phyloP scores from a whole-genome alignment of 2,113 vertebrate species.

The Sialia sialis region DNA sequence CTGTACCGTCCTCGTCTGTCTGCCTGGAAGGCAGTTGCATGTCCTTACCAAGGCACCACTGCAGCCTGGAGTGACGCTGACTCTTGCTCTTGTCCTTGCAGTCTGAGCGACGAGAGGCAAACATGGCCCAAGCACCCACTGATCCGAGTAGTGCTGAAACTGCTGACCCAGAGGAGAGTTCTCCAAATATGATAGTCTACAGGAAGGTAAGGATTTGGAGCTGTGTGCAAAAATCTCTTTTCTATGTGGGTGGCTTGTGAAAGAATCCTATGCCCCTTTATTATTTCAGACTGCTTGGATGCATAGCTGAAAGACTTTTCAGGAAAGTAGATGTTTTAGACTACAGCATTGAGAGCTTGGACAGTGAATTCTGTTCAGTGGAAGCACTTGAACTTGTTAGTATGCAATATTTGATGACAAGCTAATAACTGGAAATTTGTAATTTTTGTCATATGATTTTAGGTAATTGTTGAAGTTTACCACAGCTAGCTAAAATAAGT shows the following conservation, averaged over 20 bases:
- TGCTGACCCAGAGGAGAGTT: constrained; percentile 86
- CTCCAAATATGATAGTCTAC: constrained; percentile 98
- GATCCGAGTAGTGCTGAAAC: constrained; percentile 75
- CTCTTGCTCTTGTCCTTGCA: constrained; percentile 58
- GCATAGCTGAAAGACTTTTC: neutral
- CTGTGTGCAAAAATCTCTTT: neutral
- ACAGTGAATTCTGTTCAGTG: neutral
- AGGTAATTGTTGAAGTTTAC: neutral
- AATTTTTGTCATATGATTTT: neutral
- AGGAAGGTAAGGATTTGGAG: constrained; percentile 80
- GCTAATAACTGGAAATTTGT: neutral
- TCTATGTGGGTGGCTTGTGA: rapidly evolving
- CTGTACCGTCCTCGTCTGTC: neutral
- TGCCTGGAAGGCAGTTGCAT: neutral
- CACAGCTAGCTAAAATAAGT: neutral
- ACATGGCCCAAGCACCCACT: constrained; percentile 85
- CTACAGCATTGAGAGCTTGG: neutral
- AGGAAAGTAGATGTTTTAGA: neutral
- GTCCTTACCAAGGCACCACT: neutral
- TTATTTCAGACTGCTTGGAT: neutral
- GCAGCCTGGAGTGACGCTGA: neutral
- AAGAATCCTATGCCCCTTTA: neutral
- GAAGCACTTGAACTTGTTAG: neutral
- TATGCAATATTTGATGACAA: neutral
- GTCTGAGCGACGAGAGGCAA: constrained; percentile 51